Percentiles rank a stretch among this genome's conserved stretches.
These are phyloP conservation scores for Heterodera filipjevi DNA, from an alignment of 2,888 invertebrate species.

Conservation along the genomic window DNA sequence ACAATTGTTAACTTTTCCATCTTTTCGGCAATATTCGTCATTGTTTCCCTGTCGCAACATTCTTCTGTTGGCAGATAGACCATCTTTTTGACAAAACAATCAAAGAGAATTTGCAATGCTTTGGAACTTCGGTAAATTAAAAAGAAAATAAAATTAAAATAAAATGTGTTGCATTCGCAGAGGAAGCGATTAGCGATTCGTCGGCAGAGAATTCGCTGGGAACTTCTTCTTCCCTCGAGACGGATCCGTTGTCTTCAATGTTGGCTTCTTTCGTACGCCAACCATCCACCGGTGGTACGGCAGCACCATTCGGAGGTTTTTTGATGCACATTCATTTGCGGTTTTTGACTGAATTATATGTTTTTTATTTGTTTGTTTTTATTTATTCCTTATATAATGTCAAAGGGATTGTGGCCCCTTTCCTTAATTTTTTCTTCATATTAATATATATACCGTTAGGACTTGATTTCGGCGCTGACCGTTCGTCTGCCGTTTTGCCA, in stretches of 20 bases:
- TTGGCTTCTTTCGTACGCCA: constrained; percentile 50
- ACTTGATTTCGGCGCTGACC: background rate
- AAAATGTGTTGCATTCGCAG: constrained; percentile 19
- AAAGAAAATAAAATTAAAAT: background rate
- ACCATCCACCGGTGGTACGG: constrained; percentile 14
- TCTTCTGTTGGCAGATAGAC: background rate
- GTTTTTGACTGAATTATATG: no score
- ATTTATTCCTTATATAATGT: background rate
- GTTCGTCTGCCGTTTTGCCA: background rate
- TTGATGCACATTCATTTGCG: no score
- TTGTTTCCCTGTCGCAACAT: background rate
- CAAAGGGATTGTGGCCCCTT: background rate
- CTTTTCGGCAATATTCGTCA: background rate
- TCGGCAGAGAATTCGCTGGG: constrained; percentile 54
- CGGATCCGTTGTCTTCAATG: constrained; percentile 51
- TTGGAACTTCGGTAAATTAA: constrained; percentile 26
- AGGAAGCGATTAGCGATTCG: constrained; percentile 58
- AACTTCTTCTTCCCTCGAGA: constrained; percentile 53
- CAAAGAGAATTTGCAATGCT: constrained; percentile 15
- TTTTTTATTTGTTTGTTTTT: no score
- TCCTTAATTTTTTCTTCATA: background rate
- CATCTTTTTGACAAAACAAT: background rate
- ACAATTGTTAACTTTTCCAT: background rate
- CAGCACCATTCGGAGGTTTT: constrained; percentile 23
- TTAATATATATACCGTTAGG: background rate